These are phyloP conservation scores for Amphiprion clarkii DNA, from an alignment of 2,797 vertebrate species.

Conservation along the genomic window DNA sequence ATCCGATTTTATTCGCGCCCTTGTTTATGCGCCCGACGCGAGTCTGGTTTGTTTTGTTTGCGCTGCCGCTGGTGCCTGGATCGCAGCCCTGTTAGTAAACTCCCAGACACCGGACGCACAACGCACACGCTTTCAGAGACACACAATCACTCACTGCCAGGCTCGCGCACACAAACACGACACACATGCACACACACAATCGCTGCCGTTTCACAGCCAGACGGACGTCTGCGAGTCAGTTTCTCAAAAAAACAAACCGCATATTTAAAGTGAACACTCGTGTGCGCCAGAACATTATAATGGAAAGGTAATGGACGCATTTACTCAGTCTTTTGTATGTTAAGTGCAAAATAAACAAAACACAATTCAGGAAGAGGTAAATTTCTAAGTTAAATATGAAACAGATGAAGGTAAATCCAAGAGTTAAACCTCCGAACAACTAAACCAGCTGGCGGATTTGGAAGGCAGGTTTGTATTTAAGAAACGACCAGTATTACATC, in stretches of 20 bases:
- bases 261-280: neutral
- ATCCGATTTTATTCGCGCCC: constrained; percentile 30
- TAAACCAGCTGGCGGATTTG: too few species aligned
- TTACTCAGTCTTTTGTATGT: neutral
- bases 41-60: constrained; percentile 68
- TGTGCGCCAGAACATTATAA: neutral
- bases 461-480: too few species aligned
- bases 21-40: constrained; percentile 57
- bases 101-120: constrained; percentile 6
- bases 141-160: constrained; percentile 6
- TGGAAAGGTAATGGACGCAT: too few species aligned
- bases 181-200: constrained; percentile 12
- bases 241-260: neutral
- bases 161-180: neutral
- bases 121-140: neutral
- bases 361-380: neutral
- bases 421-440: too few species aligned
- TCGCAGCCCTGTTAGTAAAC: constrained; percentile 55
- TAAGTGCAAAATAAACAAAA: neutral
- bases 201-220: constrained; percentile 25
- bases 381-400: too few species aligned
- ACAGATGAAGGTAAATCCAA: too few species aligned
- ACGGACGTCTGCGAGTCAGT: constrained; percentile 20
- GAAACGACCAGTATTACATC: too few species aligned
- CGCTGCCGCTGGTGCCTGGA: constrained; percentile 61